These are phyloP conservation scores for Patella caerulea DNA, from an alignment of 2,888 invertebrate genomes.

Conservation along the genomic window DNA sequence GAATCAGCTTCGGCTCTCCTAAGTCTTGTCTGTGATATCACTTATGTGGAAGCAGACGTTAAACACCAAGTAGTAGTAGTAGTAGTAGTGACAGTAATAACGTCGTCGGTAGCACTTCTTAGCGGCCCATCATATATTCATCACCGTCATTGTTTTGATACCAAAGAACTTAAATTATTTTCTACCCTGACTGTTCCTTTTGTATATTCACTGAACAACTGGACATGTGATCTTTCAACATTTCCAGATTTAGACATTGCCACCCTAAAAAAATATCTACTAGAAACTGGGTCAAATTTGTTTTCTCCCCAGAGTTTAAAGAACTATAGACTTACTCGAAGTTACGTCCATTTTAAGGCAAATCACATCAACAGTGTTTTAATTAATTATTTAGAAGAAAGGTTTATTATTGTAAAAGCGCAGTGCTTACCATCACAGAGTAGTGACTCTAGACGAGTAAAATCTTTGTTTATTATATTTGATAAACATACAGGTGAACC, in stretches of 20 bases:
- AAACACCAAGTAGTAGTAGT: too few species aligned
- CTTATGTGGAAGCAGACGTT: too few species aligned
- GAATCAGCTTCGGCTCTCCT: too few species aligned
- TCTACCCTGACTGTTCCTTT: too few species aligned
- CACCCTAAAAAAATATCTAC: slow-evolving; percentile 20
- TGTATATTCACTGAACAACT: neutral
- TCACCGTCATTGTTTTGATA: too few species aligned
- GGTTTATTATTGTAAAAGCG: slow-evolving; percentile 22
- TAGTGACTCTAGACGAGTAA: slow-evolving; percentile 9
- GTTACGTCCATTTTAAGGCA: slow-evolving; percentile 24
- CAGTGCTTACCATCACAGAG: slow-evolving; percentile 25
- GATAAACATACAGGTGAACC: slow-evolving; percentile 24
- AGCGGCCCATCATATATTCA: too few species aligned
- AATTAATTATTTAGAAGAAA: neutral
- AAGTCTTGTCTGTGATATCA: too few species aligned
- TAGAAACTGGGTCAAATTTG: neutral
- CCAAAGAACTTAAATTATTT: too few species aligned
- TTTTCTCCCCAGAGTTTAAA: neutral
- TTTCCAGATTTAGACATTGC: slow-evolving; percentile 15
- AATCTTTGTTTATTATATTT: slow-evolving; percentile 19
- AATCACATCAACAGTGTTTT: slow-evolving; percentile 22
- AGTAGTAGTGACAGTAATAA: too few species aligned
- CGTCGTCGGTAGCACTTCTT: too few species aligned
- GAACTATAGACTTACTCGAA: slow-evolving; percentile 19
- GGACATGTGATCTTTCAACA: slow-evolving; percentile 11